Percentiles rank a stretch among this genome's conserved stretches.
phyloP scores from a whole-genome alignment of 2,888 invertebrate genomes.

The Euproctis similis region DNA sequence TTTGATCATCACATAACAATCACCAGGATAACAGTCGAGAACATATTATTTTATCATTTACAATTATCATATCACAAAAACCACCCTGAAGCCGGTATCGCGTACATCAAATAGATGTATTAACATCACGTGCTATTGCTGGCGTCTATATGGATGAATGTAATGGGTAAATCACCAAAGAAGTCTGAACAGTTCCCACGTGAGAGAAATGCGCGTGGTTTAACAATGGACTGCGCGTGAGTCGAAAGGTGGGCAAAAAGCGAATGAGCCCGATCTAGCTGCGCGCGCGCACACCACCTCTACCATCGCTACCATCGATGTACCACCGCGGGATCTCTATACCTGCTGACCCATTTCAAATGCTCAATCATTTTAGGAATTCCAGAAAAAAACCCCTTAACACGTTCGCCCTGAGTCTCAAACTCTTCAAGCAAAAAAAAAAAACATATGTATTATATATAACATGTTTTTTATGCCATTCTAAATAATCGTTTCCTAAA shows the following conservation, averaged over 20 bases:
- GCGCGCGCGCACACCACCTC: conserved; percentile 31
- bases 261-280: conserved; percentile 67
- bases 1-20: conserved; percentile 65
- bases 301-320: conserved; percentile 25
- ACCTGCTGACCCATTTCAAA: conserved; percentile 70
- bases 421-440: too few relatives aligned
- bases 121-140: conserved; percentile 46
- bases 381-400: too few relatives aligned
- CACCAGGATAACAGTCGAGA: conserved; percentile 36
- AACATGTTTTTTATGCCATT: too few relatives aligned
- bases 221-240: conserved; percentile 68
- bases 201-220: conserved; percentile 62
- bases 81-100: conserved; percentile 28
- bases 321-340: conserved; percentile 23
- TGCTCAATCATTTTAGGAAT: conserved; percentile 30
- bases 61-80: conserved; percentile 43
- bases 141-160: conserved; percentile 42
- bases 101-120: conserved; percentile 28
- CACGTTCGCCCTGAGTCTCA: too few relatives aligned
- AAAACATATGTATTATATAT: too few relatives aligned
- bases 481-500: too few relatives aligned
- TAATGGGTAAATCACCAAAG: conserved; percentile 55
- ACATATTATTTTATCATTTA: conserved; percentile 45
- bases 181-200: conserved; percentile 62
- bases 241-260: conserved; percentile 75